Percentiles rank a stretch among this genome's conserved stretches.
Evolutionary conservation across 2,888 invertebrate species (phyloP).

Genomic region (Augiades crinisus): DNA sequence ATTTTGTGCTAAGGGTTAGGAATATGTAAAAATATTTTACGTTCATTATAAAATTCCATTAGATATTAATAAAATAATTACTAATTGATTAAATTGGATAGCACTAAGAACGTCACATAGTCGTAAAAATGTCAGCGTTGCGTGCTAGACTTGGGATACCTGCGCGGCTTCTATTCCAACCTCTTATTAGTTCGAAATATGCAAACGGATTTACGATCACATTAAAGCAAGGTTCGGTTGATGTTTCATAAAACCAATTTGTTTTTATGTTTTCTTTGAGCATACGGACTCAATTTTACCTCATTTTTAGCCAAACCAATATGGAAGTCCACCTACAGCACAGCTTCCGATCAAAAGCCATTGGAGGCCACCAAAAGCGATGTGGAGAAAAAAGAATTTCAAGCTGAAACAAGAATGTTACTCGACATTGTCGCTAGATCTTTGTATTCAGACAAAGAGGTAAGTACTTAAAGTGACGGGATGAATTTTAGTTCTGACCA

Average conservation of each 20-base stretch:
- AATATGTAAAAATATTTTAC: too few relatives aligned
- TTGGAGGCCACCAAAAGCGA: slow-evolving; percentile 76
- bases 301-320: not conserved
- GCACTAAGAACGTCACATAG: not conserved
- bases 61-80: too few relatives aligned
- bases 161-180: slow-evolving; percentile 49
- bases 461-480: too few relatives aligned
- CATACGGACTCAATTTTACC: not conserved
- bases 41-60: too few relatives aligned
- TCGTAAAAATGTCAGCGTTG: slow-evolving; percentile 53
- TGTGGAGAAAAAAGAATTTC: slow-evolving; percentile 93
- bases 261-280: too few relatives aligned
- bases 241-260: too few relatives aligned
- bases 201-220: slow-evolving; percentile 36
- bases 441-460: slow-evolving; percentile 98
- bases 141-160: slow-evolving; percentile 50
- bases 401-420: slow-evolving; percentile 97
- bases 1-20: too few relatives aligned
- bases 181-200: slow-evolving; percentile 44
- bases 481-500: too few relatives aligned
- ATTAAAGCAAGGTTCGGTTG: slow-evolving; percentile 5
- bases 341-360: slow-evolving; percentile 48
- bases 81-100: not conserved
- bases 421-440: slow-evolving; percentile 98
- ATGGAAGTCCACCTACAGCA: slow-evolving; percentile 38